Evolutionary conservation across 2,113 vertebrate genomes (phyloP).

Genomic region (Pachyramphus minor): DNA sequence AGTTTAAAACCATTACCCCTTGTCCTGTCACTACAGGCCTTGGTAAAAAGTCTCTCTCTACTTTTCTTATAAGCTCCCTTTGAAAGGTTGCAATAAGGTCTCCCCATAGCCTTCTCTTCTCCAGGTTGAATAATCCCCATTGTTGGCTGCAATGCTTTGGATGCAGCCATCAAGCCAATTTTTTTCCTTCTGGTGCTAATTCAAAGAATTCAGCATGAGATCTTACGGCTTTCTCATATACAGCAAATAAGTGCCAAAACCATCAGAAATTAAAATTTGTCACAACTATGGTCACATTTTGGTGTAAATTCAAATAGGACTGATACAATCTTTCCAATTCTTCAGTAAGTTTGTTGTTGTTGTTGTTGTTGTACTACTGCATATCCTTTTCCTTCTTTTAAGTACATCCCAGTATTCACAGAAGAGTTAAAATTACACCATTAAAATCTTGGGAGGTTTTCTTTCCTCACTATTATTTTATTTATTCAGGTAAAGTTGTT

Average conservation of each 20-base stretch:
- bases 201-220: not conserved
- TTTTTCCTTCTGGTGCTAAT: not conserved
- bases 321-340: not conserved
- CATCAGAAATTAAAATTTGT: not conserved
- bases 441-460: not conserved
- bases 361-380: not conserved
- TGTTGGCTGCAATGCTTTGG: not conserved
- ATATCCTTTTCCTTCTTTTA: not conserved
- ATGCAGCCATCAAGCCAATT: not conserved
- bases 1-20: not conserved
- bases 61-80: not conserved
- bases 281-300: not conserved
- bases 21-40: not conserved
- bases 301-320: not conserved
- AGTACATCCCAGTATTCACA: not conserved
- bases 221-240: not conserved
- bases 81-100: not conserved
- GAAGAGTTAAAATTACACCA: not conserved
- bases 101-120: not conserved
- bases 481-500: not conserved
- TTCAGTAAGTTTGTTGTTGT: not conserved
- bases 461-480: not conserved
- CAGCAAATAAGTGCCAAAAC: not conserved
- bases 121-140: not conserved
- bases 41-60: not conserved